These are phyloP conservation scores for Pseudococcus longispinus DNA, from an alignment of 2,888 invertebrate genomes.

Conservation along the genomic window DNA sequence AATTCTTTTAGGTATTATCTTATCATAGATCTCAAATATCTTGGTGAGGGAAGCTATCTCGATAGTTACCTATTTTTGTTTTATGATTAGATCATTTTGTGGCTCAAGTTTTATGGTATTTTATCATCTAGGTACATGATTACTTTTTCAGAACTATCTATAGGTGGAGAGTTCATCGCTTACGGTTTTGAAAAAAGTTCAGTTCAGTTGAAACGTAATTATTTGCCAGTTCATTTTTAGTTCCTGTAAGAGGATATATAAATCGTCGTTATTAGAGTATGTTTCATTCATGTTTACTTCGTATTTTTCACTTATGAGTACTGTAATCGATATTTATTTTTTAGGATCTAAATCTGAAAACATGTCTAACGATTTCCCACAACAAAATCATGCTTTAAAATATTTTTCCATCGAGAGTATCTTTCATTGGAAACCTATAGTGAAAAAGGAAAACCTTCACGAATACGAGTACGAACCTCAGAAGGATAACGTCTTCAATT, in stretches of 20 bases:
- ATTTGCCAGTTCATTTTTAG: neutral
- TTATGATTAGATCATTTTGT: too few relatives aligned
- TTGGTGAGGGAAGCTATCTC: too few relatives aligned
- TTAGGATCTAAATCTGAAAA: neutral
- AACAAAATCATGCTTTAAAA: neutral
- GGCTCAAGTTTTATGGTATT: too few relatives aligned
- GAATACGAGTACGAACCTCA: constrained; percentile 15
- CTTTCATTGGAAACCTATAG: neutral
- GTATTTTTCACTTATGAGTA: neutral
- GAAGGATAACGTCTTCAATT: neutral
- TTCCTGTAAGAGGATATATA: neutral
- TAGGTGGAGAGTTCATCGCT: too few relatives aligned
- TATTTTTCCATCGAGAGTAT: neutral
- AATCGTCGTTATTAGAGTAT: neutral
- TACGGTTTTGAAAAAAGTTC: neutral
- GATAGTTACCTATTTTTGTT: too few relatives aligned
- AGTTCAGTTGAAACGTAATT: neutral
- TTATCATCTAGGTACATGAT: too few relatives aligned
- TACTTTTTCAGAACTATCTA: too few relatives aligned
- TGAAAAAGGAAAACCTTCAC: neutral
- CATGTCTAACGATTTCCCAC: neutral
- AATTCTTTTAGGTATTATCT: too few relatives aligned
- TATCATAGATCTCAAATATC: too few relatives aligned
- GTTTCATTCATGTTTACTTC: neutral
- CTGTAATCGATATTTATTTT: neutral